Percentiles rank a stretch among this genome's conserved stretches.
Evolutionary conservation across 1,140 invertebrate genomes (phyloP).

Genomic region (Nasonia longicornis): DNA sequence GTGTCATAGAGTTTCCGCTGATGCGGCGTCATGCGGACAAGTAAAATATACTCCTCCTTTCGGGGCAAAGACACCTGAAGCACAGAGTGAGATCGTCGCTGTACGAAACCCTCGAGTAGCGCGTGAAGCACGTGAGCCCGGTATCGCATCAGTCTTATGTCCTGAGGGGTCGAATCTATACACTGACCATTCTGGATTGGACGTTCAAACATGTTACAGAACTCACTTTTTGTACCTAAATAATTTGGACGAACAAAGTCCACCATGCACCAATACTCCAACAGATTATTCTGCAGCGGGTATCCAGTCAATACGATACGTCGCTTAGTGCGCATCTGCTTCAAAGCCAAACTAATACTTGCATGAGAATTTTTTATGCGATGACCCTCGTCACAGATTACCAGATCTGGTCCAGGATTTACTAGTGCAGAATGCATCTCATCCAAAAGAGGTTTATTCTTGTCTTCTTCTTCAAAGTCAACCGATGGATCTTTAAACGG

Average conservation of each 20-base stretch:
- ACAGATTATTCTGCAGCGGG: slow-evolving; percentile 95
- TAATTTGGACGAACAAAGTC: slow-evolving; percentile 96
- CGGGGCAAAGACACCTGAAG: slow-evolving; percentile 87
- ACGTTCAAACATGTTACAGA: slow-evolving; percentile 95
- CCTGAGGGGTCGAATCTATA: slow-evolving; percentile 90
- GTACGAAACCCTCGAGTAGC: slow-evolving; percentile 91
- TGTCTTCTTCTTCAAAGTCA: slow-evolving; percentile 78
- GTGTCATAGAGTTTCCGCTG: slow-evolving; percentile 90
- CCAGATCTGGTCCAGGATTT: slow-evolving; percentile 92
- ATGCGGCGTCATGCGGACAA: slow-evolving; percentile 88
- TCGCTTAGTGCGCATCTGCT: slow-evolving; percentile 90
- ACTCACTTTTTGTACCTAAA: slow-evolving; percentile 92
- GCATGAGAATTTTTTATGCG: slow-evolving; percentile 96
- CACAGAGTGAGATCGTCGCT: slow-evolving; percentile 89
- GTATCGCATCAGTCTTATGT: slow-evolving; percentile 90
- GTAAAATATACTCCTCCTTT: slow-evolving; percentile 92
- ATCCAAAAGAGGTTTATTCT: slow-evolving; percentile 87
- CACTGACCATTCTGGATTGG: slow-evolving; percentile 96
- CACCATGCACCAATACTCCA: slow-evolving; percentile 98
- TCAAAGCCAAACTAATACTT: slow-evolving; percentile 91
- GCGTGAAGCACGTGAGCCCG: slow-evolving; percentile 91
- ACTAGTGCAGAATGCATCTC: slow-evolving; percentile 90
- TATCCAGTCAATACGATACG: slow-evolving; percentile 94
- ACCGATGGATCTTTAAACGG: slow-evolving; percentile 61
- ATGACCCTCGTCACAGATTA: slow-evolving; percentile 97